Conservation (phyloP, 2,797 vertebrate genomes). For the Lerista edwardsae region DNA sequence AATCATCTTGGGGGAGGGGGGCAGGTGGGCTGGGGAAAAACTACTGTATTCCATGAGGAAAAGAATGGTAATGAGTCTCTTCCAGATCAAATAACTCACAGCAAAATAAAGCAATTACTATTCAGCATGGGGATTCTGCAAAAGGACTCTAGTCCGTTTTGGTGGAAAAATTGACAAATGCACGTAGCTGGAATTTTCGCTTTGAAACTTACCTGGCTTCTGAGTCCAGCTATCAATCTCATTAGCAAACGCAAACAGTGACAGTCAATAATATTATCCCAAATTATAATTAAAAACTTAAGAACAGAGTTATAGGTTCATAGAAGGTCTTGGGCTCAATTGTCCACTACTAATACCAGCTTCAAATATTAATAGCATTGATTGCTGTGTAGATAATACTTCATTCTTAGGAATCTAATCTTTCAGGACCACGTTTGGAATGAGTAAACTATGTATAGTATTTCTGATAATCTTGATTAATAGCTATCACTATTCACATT, state of each 20-base stretch:
- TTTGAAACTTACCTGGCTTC: background rate
- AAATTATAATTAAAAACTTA: background rate
- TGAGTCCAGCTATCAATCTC: background rate
- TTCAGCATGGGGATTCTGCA: constrained; percentile 19
- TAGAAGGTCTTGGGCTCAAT: too few species aligned
- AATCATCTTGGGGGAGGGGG: background rate
- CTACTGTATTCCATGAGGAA: constrained; percentile 1
- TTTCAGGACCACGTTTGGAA: background rate
- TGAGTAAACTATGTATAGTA: background rate
- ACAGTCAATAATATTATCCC: background rate
- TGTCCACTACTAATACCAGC: background rate
- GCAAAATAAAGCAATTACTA: constrained; percentile 32
- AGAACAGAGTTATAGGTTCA: background rate
- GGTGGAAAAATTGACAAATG: constrained; percentile 15
- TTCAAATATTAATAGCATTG: background rate
- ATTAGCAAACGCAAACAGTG: background rate
- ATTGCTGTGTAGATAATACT: background rate
- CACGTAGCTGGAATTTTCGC: background rate
- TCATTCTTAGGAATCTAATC: background rate
- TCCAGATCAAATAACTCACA: constrained; percentile 30
- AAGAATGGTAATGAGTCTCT: constrained; percentile 15
- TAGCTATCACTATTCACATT: background rate
- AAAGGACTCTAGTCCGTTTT: background rate
- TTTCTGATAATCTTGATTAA: background rate
- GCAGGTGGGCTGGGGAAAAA: background rate